These are phyloP conservation scores for Laupala kohalensis DNA, from an alignment of 1,140 invertebrate species.

Conservation along the genomic window DNA sequence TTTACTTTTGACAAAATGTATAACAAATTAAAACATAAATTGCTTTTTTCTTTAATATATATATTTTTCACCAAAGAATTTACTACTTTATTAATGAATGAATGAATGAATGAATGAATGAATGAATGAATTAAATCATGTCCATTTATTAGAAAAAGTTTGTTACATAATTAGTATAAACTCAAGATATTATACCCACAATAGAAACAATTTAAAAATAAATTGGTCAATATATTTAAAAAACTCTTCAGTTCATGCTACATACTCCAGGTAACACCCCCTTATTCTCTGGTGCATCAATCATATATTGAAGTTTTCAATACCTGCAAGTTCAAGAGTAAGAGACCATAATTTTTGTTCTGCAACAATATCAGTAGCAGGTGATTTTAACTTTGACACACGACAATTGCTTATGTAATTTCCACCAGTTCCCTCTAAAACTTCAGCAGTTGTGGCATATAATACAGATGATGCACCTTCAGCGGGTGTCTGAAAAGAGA, in stretches of 20 bases:
- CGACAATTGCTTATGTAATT: slow-evolving; percentile 59
- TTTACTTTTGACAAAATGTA: neutral
- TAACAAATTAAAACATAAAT: neutral
- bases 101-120: too few relatives aligned
- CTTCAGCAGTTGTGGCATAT: slow-evolving; percentile 53
- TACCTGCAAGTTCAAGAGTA: neutral
- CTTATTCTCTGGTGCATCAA: too few relatives aligned
- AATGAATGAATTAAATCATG: too few relatives aligned
- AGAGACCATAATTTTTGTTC: slow-evolving; percentile 18
- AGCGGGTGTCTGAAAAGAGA: slow-evolving; percentile 48
- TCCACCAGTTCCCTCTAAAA: slow-evolving; percentile 56
- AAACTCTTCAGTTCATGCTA: too few relatives aligned
- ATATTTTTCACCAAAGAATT: neutral
- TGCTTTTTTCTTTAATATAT: neutral
- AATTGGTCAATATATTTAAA: too few relatives aligned
- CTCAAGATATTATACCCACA: too few relatives aligned
- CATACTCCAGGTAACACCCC: too few relatives aligned
- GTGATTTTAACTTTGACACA: slow-evolving; percentile 23
- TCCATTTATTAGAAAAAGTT: too few relatives aligned
- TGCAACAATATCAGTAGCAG: slow-evolving; percentile 22
- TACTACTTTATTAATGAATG: too few relatives aligned
- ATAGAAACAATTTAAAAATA: too few relatives aligned
- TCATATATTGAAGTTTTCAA: slow-evolving; percentile 1
- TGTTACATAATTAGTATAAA: too few relatives aligned
- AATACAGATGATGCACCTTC: slow-evolving; percentile 61